Percentiles rank a stretch among this genome's conserved stretches.
Evolutionary conservation across 1,140 invertebrate genomes (phyloP).

Genomic region (Maconellicoccus hirsutus): DNA sequence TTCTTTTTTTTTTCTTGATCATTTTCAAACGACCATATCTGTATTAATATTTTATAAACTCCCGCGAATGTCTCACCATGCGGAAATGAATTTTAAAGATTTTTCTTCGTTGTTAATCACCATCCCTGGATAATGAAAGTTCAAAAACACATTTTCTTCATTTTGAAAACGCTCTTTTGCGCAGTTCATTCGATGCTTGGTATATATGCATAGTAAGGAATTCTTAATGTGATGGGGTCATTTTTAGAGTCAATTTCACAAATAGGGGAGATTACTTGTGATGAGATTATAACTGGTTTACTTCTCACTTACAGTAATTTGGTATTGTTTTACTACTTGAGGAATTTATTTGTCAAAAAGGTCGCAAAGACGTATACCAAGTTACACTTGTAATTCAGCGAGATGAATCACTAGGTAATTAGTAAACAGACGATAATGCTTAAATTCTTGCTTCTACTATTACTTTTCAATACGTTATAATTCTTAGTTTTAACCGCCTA

Average conservation of each 20-base stretch:
- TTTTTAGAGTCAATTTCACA: background rate
- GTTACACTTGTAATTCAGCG: no score
- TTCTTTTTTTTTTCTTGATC: slow-evolving; percentile 22
- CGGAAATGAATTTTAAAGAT: slow-evolving; percentile 22
- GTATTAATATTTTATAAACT: slow-evolving; percentile 22
- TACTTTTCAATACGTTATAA: background rate
- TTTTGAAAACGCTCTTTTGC: background rate
- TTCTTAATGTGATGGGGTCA: background rate
- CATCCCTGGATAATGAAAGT: slow-evolving; percentile 15
- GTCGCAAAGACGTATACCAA: no score
- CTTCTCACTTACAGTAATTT: no score
- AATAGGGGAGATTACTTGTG: background rate
- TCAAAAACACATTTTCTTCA: slow-evolving; percentile 17
- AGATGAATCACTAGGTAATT: no score
- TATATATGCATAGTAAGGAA: background rate
- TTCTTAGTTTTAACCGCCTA: background rate
- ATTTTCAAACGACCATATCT: slow-evolving; percentile 22
- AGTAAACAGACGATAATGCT: no score
- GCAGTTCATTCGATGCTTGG: background rate
- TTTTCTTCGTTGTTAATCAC: slow-evolving; percentile 22
- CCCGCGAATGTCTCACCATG: slow-evolving; percentile 14
- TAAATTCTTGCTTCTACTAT: no score
- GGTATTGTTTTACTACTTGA: no score
- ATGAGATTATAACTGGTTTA: no score
- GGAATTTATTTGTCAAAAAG: no score